Conservation (phyloP, 30 jellyfish, hydroid and myxozoan species). For the Aurelia sp. region DNA sequence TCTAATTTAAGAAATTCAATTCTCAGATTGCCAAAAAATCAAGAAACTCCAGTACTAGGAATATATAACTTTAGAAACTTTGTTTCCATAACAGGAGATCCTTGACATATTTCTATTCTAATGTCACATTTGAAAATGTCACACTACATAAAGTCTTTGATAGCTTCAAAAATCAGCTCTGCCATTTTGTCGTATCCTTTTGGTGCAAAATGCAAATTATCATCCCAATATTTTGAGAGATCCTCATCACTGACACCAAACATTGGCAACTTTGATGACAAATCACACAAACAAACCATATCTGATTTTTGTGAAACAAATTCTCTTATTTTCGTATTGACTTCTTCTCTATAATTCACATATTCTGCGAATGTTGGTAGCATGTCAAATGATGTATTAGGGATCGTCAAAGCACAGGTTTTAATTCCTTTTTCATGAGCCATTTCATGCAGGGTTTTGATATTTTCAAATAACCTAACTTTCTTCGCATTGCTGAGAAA, state of each 20-base stretch:
- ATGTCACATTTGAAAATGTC: too few species aligned
- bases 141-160: slow-evolving; percentile 26
- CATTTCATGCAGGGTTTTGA: slow-evolving; percentile 55
- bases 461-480: slow-evolving; percentile 46
- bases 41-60: too few species aligned
- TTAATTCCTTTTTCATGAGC: slow-evolving; percentile 56
- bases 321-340: slow-evolving; percentile 51
- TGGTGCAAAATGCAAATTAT: slow-evolving; percentile 83
- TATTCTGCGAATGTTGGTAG: slow-evolving; percentile 36
- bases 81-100: too few species aligned
- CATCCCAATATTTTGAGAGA: slow-evolving; percentile 72
- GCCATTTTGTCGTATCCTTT: slow-evolving; percentile 85
- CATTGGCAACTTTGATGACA: slow-evolving; percentile 64
- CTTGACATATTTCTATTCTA: too few species aligned
- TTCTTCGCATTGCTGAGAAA: slow-evolving; percentile 19
- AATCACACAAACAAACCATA: slow-evolving; percentile 60
- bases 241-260: slow-evolving; percentile 34
- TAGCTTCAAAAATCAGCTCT: slow-evolving; percentile 66
- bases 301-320: slow-evolving; percentile 33
- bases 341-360: slow-evolving; percentile 50
- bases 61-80: too few species aligned
- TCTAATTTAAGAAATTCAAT: too few species aligned
- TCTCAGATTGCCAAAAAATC: too few species aligned
- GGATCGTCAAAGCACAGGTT: slow-evolving; percentile 85
- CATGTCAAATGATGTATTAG: slow-evolving; percentile 55